Percentiles rank a stretch among this genome's conserved stretches.
phyloP scores from a whole-genome alignment of 1,140 invertebrate genomes.

The Gerris buenoi region DNA sequence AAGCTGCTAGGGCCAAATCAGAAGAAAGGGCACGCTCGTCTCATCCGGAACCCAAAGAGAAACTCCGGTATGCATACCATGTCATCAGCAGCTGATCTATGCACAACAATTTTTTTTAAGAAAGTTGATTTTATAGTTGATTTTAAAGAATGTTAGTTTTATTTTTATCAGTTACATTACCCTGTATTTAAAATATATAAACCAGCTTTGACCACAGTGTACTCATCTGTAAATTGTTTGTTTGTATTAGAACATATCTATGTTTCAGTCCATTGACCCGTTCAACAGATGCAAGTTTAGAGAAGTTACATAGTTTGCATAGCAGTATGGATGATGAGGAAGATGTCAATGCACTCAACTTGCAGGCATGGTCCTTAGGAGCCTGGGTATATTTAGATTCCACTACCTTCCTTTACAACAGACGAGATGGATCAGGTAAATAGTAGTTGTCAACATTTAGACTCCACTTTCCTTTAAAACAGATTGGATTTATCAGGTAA shows the following conservation, averaged over 20 bases:
- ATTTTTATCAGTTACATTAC: no score
- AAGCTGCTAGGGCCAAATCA: constrained; percentile 36
- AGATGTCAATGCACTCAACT: constrained; percentile 47
- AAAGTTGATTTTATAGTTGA: no score
- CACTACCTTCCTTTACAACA: not conserved
- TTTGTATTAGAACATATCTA: no score
- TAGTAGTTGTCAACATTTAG: no score
- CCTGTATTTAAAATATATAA: no score
- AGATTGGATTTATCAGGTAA: no score
- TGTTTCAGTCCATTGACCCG: constrained; percentile 40
- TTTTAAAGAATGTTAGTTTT: no score
- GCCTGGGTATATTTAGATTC: constrained; percentile 48
- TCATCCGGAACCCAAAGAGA: constrained; percentile 42
- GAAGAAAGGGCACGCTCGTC: constrained; percentile 49
- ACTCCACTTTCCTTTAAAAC: no score
- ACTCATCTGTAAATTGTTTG: no score
- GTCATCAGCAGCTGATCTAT: not conserved
- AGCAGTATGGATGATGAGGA: constrained; percentile 44
- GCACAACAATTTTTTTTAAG: not conserved
- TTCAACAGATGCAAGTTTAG: constrained; percentile 54
- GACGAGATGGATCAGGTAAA: not conserved
- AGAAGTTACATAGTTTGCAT: constrained; percentile 45
- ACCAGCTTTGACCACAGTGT: no score
- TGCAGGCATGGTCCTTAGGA: constrained; percentile 49
- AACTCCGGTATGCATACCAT: constrained; percentile 31